Conservation (phyloP, 1,140 invertebrate species). For the Drosophila repletoides region DNA sequence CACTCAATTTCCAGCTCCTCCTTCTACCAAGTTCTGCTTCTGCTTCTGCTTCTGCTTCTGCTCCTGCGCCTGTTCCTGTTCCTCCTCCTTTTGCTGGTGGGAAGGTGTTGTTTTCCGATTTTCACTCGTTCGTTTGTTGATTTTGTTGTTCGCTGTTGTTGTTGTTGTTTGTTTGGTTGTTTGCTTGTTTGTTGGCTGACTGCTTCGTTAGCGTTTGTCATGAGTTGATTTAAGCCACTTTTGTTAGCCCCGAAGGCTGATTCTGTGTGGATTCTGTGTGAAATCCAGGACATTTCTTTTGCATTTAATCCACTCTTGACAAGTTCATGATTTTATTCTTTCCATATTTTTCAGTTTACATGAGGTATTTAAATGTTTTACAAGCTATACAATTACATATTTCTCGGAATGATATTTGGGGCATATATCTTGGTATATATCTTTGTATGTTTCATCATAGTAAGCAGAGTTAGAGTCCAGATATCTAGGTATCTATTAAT, state of each 20-base stretch:
- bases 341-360: background rate
- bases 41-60: slow-evolving; percentile 19
- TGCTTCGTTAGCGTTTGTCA: slow-evolving; percentile 76
- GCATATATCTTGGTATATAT: too few species aligned
- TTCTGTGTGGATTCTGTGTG: too few species aligned
- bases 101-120: slow-evolving; percentile 53
- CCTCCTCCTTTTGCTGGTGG: slow-evolving; percentile 9
- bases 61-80: slow-evolving; percentile 9
- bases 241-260: slow-evolving; percentile 46
- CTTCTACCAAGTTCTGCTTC: slow-evolving; percentile 32
- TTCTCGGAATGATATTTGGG: too few species aligned
- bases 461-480: too few species aligned
- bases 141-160: slow-evolving; percentile 36
- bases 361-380: background rate
- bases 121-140: slow-evolving; percentile 50
- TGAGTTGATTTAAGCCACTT: slow-evolving; percentile 75
- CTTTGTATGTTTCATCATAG: too few species aligned
- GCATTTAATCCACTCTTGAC: background rate
- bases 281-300: background rate
- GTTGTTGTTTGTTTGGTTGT: slow-evolving; percentile 49
- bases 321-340: slow-evolving; percentile 7
- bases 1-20: slow-evolving; percentile 67
- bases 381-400: background rate
- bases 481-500: too few species aligned
- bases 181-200: slow-evolving; percentile 56